Base-by-base conservation (phyloP, 2,113 vertebrate genomes). In the Callionymus lyra region DNA sequence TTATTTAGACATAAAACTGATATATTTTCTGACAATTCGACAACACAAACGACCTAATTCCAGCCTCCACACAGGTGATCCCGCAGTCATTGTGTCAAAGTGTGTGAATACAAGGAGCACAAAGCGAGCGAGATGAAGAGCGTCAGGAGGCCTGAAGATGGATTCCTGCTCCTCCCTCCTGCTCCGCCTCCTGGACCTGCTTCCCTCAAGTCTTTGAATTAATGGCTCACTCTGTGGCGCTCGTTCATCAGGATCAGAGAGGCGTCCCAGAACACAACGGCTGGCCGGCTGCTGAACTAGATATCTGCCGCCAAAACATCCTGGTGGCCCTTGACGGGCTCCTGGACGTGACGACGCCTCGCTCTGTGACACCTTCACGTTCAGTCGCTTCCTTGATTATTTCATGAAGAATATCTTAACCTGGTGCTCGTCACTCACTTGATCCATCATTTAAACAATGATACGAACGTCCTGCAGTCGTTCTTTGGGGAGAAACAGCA, bases 161-260 rank as follows among this genome's bases (percentile, higher is more conserved):
- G 77, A 86, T 88, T 83, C 82, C 72, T 59, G 36, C 68, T 79
- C 59, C 47, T 71, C 71, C 59, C 66, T 47, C 47, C 59, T 73
- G 60, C 42, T 46, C 45, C 38, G 37, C 15, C 17, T 27, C 51
- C 34, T 31, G 50, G 55, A 70, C 59, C 17, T 3, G n/a, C 59
- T 66, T n/a, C 76, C 74, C 76, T 47, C 32, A 70, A 72, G 65
- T 53, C 63, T 65, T 43, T 69, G 66, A 62, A 78, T 78, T 78
- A 78, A 80, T 82, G 72, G 68, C 67, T 65, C 50, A 41, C 41
- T 72, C 54, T 72, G 68, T 70, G 47, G 60, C 59, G 63, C 65
- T 68, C 70, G 47, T 72, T 68, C 68, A 65, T 77, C 71, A 77
- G 53, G 65, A 61, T 64, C 63, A 64, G 57, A 55, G 53, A 50